Evolutionary conservation across 2,113 vertebrate species (phyloP).

Genomic region (Triplophysa siluroides): DNA sequence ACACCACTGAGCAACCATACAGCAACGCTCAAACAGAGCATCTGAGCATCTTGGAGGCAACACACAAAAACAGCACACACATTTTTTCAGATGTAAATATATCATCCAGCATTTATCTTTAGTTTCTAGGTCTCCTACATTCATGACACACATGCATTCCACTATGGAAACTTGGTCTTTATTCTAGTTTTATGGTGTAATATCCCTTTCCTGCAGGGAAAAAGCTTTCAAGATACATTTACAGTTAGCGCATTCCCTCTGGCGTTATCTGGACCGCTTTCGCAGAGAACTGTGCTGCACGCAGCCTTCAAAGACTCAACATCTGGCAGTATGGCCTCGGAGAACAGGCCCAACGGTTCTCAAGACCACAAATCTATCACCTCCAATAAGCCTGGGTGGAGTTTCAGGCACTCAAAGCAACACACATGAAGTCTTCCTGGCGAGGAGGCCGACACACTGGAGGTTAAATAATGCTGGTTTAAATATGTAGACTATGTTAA

Average conservation of each 20-base stretch:
- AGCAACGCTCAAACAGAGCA: not conserved
- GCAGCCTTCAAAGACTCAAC: slow-evolving; percentile 55
- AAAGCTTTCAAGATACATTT: slow-evolving; percentile 58
- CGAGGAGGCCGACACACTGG: slow-evolving; percentile 26
- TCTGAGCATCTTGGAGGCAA: too few relatives aligned
- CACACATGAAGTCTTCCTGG: slow-evolving; percentile 22
- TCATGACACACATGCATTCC: not conserved
- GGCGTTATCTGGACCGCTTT: slow-evolving; percentile 56
- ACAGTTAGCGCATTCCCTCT: slow-evolving; percentile 51
- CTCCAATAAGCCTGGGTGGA: slow-evolving; percentile 45
- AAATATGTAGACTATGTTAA: too few relatives aligned
- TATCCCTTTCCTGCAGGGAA: slow-evolving; percentile 4
- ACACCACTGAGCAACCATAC: slow-evolving; percentile 4
- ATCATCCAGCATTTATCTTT: not conserved
- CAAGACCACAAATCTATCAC: slow-evolving; percentile 55
- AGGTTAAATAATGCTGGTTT: not conserved
- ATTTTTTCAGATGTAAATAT: too few relatives aligned
- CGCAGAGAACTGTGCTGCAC: slow-evolving; percentile 42
- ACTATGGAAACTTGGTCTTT: not conserved
- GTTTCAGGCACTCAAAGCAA: slow-evolving; percentile 45
- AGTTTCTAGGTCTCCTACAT: too few relatives aligned
- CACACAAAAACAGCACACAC: too few relatives aligned
- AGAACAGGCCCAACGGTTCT: slow-evolving; percentile 54
- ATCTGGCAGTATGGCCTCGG: slow-evolving; percentile 48
- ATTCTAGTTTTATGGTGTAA: slow-evolving; percentile 16